Evolutionary conservation across 2,888 invertebrate species (phyloP).

Genomic region (Entomobrya multifasciata): DNA sequence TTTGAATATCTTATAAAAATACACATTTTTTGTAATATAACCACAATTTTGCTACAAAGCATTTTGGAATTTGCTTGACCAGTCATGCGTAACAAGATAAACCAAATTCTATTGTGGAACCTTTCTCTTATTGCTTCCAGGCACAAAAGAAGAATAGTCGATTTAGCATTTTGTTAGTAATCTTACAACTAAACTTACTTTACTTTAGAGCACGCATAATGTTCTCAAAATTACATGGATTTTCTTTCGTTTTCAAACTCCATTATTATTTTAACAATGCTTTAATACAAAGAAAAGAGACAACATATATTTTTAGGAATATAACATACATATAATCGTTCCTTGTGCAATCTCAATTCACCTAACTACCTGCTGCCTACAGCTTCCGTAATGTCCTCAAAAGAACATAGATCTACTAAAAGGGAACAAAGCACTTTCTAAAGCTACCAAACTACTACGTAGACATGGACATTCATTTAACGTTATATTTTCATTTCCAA

Average conservation of each 20-base stretch:
- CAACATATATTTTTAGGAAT: not conserved
- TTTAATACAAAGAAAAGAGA: not conserved
- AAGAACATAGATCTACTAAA: too few species aligned
- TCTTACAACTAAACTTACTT: constrained; percentile 44
- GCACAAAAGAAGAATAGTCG: constrained; percentile 36
- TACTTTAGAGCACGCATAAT: not conserved
- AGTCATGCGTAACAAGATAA: constrained; percentile 65
- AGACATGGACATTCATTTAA: constrained; percentile 20
- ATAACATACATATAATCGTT: too few species aligned
- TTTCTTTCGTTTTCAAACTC: constrained; percentile 35
- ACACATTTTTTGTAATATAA: not conserved
- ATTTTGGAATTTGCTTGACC: constrained; percentile 48
- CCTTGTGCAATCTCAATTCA: too few species aligned
- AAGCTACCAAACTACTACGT: not conserved
- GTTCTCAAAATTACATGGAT: constrained; percentile 32
- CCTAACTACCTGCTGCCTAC: too few species aligned
- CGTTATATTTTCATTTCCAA: constrained; percentile 36
- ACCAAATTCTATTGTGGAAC: constrained; percentile 28
- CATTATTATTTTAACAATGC: constrained; percentile 39
- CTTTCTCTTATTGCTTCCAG: not conserved
- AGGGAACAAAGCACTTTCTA: too few species aligned
- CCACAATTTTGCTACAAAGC: not conserved
- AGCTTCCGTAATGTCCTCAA: too few species aligned
- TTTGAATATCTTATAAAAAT: not conserved
- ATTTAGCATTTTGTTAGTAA: constrained; percentile 47